Base-by-base conservation (phyloP, 2,113 vertebrate genomes). In the Catharus bicknelli region DNA sequence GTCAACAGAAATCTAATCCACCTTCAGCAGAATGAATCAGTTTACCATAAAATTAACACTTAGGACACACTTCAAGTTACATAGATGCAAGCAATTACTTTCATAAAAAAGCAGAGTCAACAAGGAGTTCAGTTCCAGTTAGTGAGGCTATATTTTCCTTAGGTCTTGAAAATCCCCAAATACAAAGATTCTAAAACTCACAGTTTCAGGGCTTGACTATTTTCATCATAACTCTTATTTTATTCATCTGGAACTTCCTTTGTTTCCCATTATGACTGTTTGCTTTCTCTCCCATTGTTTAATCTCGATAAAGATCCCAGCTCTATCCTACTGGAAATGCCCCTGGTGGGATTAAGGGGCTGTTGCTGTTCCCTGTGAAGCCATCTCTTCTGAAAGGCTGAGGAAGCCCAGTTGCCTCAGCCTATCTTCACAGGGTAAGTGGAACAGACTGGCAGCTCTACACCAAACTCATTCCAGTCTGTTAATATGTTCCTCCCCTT, bases 291-390 rank as follows among this genome's bases (percentile, higher is more conserved):
- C 11, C 23, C 7, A 21, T 42, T 34, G 4, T 30, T 81, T 57
- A 7, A 38, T 19, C 42, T 57, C 27, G 50, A 16, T 36, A 69
- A 66, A 70, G 16, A 38, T 36, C 6, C 7, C 1, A 0, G 23
- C 21, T 83, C 36, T 11, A 11, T 40, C 6, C 59, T 23, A n/a
- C 13, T 55, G 5, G 43, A 38, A 83, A 59, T 0, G 0, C 3
- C 23, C 4, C 19, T 45, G 7, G 26, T 3, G 13, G 17, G 38
- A 54, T 34, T 75, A 75, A 42, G 12, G 5, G 8, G 10, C 23
- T 68, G n/a, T 20, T 57, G 19, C 30, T 47, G 17, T 10, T 78
- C 7, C 32, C 32, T 20, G 48, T 53, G 14, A 81, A 75, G 53
- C 9, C 30, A n/a, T 25, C 29, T 90, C 53, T 4, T 67, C 34